These are phyloP conservation scores for Lycia hirtaria DNA, from an alignment of 2,888 invertebrate genomes.

Conservation along the genomic window DNA sequence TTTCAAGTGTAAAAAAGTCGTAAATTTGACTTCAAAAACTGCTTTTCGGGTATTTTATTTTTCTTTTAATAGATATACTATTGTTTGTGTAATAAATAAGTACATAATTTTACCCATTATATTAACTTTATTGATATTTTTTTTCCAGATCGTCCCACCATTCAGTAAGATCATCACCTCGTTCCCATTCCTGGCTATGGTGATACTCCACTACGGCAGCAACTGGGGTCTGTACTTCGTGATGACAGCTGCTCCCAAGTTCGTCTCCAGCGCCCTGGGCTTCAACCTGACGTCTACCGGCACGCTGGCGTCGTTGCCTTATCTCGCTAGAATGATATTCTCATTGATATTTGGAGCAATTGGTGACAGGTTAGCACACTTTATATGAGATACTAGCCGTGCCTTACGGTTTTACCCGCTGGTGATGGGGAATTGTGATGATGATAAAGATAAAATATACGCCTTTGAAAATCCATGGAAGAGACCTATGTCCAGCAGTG, in stretches of 20 bases:
- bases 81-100: no score
- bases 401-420: no score
- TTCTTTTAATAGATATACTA: no score
- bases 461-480: no score
- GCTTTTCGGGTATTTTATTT: no score
- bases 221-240: conserved; percentile 91
- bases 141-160: conserved; percentile 87
- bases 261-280: conserved; percentile 89
- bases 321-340: conserved; percentile 88
- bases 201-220: conserved; percentile 90
- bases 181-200: conserved; percentile 88
- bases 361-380: conserved; percentile 83
- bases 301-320: conserved; percentile 88
- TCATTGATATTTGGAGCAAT: conserved; percentile 90
- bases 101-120: no score
- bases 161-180: conserved; percentile 87
- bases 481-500: no score
- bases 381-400: neutral
- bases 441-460: no score
- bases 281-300: conserved; percentile 90
- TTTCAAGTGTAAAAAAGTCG: no score
- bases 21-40: no score
- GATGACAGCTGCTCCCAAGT: conserved; percentile 91
- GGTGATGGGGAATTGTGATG: no score
- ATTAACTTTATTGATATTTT: neutral